These are phyloP conservation scores for Stratiomys singularior DNA, from an alignment of 2,888 invertebrate genomes.

Conservation along the genomic window DNA sequence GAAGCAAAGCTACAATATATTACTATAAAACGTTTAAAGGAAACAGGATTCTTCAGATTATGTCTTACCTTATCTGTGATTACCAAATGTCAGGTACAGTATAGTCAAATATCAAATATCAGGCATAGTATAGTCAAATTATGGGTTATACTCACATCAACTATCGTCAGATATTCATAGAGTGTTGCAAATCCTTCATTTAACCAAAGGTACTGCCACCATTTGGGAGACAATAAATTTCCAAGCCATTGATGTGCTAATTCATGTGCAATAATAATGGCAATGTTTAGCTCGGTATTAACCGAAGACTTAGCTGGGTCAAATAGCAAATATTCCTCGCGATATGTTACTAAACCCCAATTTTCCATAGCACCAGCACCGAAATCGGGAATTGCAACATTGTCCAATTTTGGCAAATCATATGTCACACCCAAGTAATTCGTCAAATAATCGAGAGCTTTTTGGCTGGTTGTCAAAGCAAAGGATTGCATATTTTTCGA, in stretches of 20 bases:
- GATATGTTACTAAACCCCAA: conserved; percentile 84
- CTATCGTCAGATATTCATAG: conserved; percentile 58
- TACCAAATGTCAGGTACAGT: too few relatives aligned
- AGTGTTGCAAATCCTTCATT: conserved; percentile 77
- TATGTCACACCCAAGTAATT: conserved; percentile 79
- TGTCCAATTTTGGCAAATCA: conserved; percentile 83
- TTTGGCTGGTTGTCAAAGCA: conserved; percentile 78
- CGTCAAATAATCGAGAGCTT: conserved; percentile 75
- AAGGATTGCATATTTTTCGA: conserved; percentile 68
- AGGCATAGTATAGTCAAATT: too few relatives aligned
- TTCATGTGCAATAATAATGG: conserved; percentile 70
- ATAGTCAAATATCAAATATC: too few relatives aligned
- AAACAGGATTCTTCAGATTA: too few relatives aligned
- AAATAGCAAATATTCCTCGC: conserved; percentile 61
- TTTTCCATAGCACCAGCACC: conserved; percentile 92
- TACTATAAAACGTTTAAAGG: too few relatives aligned
- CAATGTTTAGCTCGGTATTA: conserved; percentile 64
- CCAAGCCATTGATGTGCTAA: conserved; percentile 84
- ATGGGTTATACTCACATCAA: conserved; percentile 56
- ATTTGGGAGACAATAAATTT: conserved; percentile 74
- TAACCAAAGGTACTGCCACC: conserved; percentile 79
- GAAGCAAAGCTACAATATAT: too few relatives aligned
- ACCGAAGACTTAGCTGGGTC: conserved; percentile 58
- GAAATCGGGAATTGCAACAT: conserved; percentile 88
- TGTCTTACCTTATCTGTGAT: too few relatives aligned